A percentile compares a stretch with the other conserved stretches of the same genome.
These are phyloP conservation scores for Dioctria rufipes DNA, from an alignment of 2,888 invertebrate species.

Conservation along the genomic window DNA sequence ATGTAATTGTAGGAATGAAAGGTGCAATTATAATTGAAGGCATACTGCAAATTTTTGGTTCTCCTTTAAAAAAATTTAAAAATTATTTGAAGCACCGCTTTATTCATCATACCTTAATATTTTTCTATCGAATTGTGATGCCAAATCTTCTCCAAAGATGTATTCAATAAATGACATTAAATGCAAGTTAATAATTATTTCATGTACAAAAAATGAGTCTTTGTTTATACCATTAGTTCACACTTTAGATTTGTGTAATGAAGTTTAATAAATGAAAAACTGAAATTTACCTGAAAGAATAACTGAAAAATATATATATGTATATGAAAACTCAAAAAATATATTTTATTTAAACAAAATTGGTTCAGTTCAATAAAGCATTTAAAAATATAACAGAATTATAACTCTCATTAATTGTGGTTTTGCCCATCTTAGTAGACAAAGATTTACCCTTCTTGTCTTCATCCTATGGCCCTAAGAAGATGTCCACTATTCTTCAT, in stretches of 20 bases:
- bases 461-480: too few relatives aligned
- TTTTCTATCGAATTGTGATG: not conserved
- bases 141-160: not conserved
- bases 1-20: constrained; percentile 13
- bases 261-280: not conserved
- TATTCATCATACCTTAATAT: not conserved
- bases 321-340: not conserved
- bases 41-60: not conserved
- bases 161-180: not conserved
- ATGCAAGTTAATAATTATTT: not conserved
- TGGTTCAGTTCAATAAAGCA: too few relatives aligned
- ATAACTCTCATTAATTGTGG: too few relatives aligned
- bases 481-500: too few relatives aligned
- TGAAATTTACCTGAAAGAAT: not conserved
- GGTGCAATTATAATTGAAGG: not conserved
- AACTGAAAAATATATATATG: not conserved
- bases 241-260: not conserved
- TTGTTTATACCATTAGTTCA: constrained; percentile 1
- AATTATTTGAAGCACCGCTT: constrained; percentile 1
- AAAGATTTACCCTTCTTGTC: too few relatives aligned
- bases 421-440: too few relatives aligned
- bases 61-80: not conserved
- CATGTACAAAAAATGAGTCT: not conserved
- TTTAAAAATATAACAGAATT: too few relatives aligned
- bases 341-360: not conserved